Evolutionary conservation across 2,113 vertebrate species (phyloP), one percentile per base, ranked within the genome.

Genomic region (Sphyrna mokarran): DNA sequence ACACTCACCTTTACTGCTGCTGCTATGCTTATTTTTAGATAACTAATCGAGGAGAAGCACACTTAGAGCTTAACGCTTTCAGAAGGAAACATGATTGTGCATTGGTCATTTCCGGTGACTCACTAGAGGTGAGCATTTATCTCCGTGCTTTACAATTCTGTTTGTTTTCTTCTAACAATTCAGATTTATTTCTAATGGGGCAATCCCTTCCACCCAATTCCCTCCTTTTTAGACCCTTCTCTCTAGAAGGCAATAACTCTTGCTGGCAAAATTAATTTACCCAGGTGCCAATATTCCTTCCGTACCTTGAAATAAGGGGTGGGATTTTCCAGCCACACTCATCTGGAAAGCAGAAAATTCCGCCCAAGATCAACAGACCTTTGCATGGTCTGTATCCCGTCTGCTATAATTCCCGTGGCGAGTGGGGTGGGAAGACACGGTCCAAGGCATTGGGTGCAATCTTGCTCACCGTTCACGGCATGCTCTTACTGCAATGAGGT

Each of bases 31-130:
- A 43, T 90, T 26, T 48, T 26, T 96, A 99, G 99, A 99, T 99
- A 97, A 99, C 98, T 37, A 99, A 99, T 89, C 98, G 99, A 43
- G 99, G 99, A 58, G 99, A 99, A 96, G 99, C 99, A 96, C 99
- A 99, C 96, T 98, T 99, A 6, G 99, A 99, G 97, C 98, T 99
- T 96, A 99, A 99, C 0, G 98, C 99, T 43, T 99, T 99, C 97
- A 98, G 99, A 95, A 98, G 99, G 97, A 99, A 99, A 96, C 99
- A 99, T 29, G 99, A 99, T 97, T 99, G 99, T 0, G 99, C 99
- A 3, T 97, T 99, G 96, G 98, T 99, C 96, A 99, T 99, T 97
- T 99, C 99, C 0, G 99, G 99, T 3, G 99, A 99, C 97, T 99
- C 99, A 0, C 97, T 99, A 80, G 99, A 99, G 98, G 99, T 99